Conservation (phyloP, 2,888 invertebrate genomes). For the Chloroclystis v-ata region DNA sequence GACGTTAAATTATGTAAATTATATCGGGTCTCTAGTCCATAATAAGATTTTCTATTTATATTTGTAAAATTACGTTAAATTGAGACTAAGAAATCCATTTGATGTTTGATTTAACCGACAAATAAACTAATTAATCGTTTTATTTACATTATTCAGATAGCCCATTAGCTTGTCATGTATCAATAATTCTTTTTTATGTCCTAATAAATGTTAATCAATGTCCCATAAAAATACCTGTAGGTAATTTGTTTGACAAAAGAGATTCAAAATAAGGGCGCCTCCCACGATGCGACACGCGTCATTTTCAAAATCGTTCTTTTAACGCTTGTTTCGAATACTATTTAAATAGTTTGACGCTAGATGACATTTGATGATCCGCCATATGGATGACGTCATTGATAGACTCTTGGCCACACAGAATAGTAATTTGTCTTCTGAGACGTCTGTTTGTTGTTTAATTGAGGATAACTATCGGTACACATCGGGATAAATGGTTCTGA, state of each 20-base stretch:
- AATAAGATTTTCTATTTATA: no score
- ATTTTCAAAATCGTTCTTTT: slow-evolving; percentile 26
- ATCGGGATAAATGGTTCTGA: background rate
- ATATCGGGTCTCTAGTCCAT: no score
- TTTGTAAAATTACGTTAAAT: no score
- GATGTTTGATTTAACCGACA: no score
- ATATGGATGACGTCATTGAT: no score
- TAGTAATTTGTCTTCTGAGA: background rate
- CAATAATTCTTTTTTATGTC: slow-evolving; percentile 20
- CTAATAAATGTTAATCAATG: slow-evolving; percentile 22
- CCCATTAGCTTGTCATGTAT: slow-evolving; percentile 9
- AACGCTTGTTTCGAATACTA: slow-evolving; percentile 43
- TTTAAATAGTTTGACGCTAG: slow-evolving; percentile 21
- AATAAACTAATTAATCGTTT: slow-evolving; percentile 4
- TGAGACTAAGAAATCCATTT: no score
- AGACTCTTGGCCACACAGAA: background rate
- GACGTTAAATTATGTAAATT: background rate
- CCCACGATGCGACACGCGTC: slow-evolving; percentile 32
- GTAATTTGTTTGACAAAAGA: slow-evolving; percentile 18
- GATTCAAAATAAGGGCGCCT: slow-evolving; percentile 34
- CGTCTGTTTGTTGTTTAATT: background rate
- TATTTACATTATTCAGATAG: slow-evolving; percentile 5
- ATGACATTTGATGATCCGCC: background rate
- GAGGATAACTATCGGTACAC: slow-evolving; percentile 1
- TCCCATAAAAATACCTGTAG: slow-evolving; percentile 22